Base-by-base conservation (phyloP, 2,888 invertebrate genomes). In the Trachelus iudaicus region DNA sequence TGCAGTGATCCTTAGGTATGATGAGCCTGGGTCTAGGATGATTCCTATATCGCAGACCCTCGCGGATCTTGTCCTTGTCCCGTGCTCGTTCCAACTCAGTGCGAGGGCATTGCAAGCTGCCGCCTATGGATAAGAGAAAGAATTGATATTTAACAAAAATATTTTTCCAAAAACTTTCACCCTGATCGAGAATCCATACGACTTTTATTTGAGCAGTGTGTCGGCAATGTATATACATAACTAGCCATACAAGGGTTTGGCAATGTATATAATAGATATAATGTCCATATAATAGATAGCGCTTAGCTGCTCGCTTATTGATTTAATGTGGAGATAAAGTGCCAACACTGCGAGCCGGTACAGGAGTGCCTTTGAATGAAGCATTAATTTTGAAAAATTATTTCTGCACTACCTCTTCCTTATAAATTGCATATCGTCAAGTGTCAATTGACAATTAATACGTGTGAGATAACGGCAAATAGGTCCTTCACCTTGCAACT, bases 191-290 rank as follows among this genome's bases (percentile, higher is more conserved):
- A 56, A 56, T 15, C 23, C 56, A 56, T 56, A 56, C 23, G 40
- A 23, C 23, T 56, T 15, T 40, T 56, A 56, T 56, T 56, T 56
- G 9, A 56, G 23, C 56, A 56, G 56, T 56, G 56, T 56, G 56
- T 56, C 56, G 56, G 56, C 9, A 56, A 56, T 56, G 56, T 56
- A 40, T 40, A 40, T 40, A 56, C 56, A 56, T 56, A 56, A 56
- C 56, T 56, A 23, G 56, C 56, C 83, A 88, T 86, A 89, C 89
- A 90, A 86, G 84, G 89, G 89, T 87, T 88, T 86, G 89, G 86
- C 87, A 82, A 82, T 86, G 81, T 87, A 88, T 88, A 81, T 79
- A 73, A 75, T 76, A 81, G 85, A 83, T 56, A 56, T 56, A 56
- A 56, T 56, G 56, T 56, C 56, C 9, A 56, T 56, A 56, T 56